Evolutionary conservation across 2,113 vertebrate genomes (phyloP).

Genomic region (Platichthys stellatus): DNA sequence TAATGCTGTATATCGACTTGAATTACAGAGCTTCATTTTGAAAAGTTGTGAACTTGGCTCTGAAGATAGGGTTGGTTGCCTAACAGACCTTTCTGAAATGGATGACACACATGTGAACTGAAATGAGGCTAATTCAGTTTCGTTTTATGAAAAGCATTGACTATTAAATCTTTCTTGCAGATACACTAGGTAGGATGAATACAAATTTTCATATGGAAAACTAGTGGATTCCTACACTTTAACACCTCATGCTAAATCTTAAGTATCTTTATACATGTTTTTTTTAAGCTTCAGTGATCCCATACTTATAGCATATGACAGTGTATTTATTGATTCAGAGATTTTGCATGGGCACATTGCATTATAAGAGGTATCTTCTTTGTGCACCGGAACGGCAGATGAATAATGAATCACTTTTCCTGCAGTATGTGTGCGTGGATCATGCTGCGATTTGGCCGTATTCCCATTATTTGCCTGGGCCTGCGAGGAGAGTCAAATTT

Average conservation of each 20-base stretch:
- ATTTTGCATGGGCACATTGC: slow-evolving; percentile 15
- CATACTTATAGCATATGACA: slow-evolving; percentile 5
- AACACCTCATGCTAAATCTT: neutral
- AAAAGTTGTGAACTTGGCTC: no score
- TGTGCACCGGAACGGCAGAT: slow-evolving; percentile 24
- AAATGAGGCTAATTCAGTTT: no score
- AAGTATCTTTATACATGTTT: neutral
- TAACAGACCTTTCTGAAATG: no score
- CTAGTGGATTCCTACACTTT: neutral
- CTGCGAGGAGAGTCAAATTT: slow-evolving; percentile 56
- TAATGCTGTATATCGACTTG: no score
- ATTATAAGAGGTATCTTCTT: slow-evolving; percentile 35
- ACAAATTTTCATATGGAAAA: neutral
- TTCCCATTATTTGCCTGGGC: slow-evolving; percentile 40
- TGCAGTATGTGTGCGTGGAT: neutral
- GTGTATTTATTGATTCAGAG: slow-evolving; percentile 17
- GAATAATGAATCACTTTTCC: slow-evolving; percentile 51
- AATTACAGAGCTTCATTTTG: no score
- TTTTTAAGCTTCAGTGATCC: neutral
- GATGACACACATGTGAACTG: no score
- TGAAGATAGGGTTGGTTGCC: no score
- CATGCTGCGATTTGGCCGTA: slow-evolving; percentile 32
- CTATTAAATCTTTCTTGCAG: no score
- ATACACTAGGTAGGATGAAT: no score
- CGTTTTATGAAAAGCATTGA: no score